These are phyloP conservation scores for Sarcophaga bullata DNA, from an alignment of 1,140 invertebrate species.

Conservation along the genomic window DNA sequence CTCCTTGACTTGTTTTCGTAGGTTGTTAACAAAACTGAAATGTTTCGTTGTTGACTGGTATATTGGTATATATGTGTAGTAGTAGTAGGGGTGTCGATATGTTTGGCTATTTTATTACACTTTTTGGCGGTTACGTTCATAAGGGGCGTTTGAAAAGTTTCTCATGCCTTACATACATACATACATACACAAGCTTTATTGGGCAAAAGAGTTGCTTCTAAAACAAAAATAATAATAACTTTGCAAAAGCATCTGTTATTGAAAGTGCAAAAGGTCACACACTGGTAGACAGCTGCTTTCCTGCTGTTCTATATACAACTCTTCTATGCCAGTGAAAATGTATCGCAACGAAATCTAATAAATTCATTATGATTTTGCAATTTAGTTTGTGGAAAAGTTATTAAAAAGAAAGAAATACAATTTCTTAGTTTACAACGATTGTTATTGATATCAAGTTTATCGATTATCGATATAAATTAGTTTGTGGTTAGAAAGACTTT, in stretches of 20 bases:
- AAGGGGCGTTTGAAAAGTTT: constrained; percentile 16
- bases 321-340: neutral
- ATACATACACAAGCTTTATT: too few relatives aligned
- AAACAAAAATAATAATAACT: too few relatives aligned
- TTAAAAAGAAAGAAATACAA: neutral
- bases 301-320: neutral
- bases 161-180: neutral
- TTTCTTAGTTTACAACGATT: too few relatives aligned
- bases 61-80: neutral
- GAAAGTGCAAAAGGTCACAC: constrained; percentile 18
- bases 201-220: too few relatives aligned
- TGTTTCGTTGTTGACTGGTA: neutral
- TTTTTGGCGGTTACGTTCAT: neutral
- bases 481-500: too few relatives aligned
- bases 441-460: too few relatives aligned
- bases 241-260: constrained; percentile 11
- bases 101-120: neutral
- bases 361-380: neutral
- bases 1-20: neutral
- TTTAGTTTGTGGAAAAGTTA: neutral
- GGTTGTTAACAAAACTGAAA: neutral
- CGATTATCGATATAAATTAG: too few relatives aligned
- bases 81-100: neutral
- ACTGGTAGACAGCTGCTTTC: constrained; percentile 17
- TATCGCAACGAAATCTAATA: neutral